Conservation (phyloP, 2,888 invertebrate genomes). For the Hyposoter dolosus region DNA sequence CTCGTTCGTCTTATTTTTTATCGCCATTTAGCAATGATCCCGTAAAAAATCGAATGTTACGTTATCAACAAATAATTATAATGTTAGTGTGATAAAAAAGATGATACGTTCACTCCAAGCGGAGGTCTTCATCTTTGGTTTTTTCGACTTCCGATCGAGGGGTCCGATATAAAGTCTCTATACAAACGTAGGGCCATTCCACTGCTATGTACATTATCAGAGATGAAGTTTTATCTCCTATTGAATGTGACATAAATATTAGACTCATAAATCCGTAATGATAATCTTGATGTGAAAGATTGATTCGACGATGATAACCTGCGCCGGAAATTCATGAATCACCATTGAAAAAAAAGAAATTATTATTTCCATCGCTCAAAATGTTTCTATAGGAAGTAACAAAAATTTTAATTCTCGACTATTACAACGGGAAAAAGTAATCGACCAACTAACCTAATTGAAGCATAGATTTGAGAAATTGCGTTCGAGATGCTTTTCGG, state of each 20-base stretch:
- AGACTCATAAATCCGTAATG: background rate
- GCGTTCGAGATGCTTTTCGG: too few relatives aligned
- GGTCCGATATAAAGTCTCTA: background rate
- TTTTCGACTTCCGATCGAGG: background rate
- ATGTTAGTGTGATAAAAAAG: background rate
- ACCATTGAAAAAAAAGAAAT: background rate
- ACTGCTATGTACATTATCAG: background rate
- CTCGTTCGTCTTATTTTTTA: background rate
- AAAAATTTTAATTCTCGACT: background rate
- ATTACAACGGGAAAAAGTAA: background rate
- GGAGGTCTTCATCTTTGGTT: background rate
- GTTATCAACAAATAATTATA: conserved; percentile 2
- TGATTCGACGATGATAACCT: background rate
- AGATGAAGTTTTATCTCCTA: background rate
- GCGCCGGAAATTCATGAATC: conserved; percentile 7
- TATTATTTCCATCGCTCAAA: background rate
- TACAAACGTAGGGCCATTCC: background rate
- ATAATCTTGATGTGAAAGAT: background rate
- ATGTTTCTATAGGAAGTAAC: background rate
- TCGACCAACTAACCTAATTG: background rate
- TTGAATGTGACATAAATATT: background rate
- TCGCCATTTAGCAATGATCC: background rate
- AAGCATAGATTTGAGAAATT: background rate
- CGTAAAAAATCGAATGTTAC: background rate
- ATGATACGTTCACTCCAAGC: background rate